Evolutionary conservation across 53 echinoderm and acorn worm genomes (phyloP).

Genomic region (Pentamera pediparva): DNA sequence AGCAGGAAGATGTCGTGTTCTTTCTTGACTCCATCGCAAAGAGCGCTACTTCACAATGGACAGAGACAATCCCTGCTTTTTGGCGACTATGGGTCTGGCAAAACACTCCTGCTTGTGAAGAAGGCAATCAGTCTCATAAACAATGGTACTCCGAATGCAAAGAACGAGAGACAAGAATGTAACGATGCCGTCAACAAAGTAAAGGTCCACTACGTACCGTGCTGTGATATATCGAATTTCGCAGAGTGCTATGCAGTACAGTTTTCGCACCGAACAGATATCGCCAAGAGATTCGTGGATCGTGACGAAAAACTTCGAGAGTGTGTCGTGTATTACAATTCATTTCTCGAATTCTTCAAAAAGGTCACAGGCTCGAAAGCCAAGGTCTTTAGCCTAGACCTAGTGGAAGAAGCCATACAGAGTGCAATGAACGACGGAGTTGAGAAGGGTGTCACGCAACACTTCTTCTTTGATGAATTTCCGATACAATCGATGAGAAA

Average conservation of each 20-base stretch:
- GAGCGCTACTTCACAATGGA: background rate
- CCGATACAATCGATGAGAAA: conserved; percentile 4
- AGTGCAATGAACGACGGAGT: background rate
- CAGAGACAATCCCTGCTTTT: background rate
- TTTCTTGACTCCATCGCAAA: background rate
- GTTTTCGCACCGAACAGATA: background rate
- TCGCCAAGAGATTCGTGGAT: background rate
- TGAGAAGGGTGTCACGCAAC: background rate
- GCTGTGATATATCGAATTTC: conserved; percentile 15
- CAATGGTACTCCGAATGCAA: background rate
- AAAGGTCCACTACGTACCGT: conserved; percentile 1
- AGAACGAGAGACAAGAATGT: background rate
- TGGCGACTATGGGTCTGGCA: background rate
- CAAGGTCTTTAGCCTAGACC: background rate
- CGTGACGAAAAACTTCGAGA: background rate
- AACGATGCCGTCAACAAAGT: background rate
- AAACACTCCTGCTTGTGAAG: background rate
- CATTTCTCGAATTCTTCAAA: background rate
- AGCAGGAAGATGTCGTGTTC: background rate
- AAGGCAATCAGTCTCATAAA: background rate
- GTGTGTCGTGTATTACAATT: background rate
- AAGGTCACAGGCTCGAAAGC: background rate
- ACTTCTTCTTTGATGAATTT: conserved; percentile 28
- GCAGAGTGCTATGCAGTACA: background rate
- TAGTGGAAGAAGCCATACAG: background rate